These are phyloP conservation scores for Pristionchus exspectatus DNA, from an alignment of 2,888 invertebrate genomes.

Conservation along the genomic window DNA sequence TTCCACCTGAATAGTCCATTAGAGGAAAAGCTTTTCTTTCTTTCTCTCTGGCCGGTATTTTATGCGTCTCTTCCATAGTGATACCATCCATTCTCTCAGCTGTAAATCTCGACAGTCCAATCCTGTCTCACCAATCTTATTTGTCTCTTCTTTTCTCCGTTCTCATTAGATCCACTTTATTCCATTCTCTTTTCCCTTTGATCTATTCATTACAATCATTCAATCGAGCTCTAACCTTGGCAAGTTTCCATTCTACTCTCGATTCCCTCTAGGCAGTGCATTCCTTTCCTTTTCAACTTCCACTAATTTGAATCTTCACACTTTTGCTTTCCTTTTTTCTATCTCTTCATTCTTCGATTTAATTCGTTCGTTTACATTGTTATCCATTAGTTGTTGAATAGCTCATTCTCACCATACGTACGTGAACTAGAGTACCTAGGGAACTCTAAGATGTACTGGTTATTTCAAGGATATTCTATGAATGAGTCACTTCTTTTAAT, in stretches of 20 bases:
- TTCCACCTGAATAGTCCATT: not conserved
- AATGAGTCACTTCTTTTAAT: constrained; percentile 1
- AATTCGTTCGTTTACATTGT: not conserved
- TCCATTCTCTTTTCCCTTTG: constrained; percentile 9
- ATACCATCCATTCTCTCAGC: constrained; percentile 21
- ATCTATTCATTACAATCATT: constrained; percentile 5
- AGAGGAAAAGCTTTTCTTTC: not conserved
- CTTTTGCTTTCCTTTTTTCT: not conserved
- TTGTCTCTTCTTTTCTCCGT: constrained; percentile 6
- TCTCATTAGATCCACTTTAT: not conserved
- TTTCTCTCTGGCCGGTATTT: constrained; percentile 14
- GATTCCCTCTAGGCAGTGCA: constrained; percentile 8
- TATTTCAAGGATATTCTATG: not conserved
- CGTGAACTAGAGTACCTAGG: not conserved
- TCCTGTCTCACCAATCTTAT: constrained; percentile 26
- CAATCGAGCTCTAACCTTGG: constrained; percentile 29
- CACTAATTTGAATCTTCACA: not conserved
- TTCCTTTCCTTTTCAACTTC: not conserved
- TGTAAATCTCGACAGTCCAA: constrained; percentile 19
- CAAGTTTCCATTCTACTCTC: constrained; percentile 29
- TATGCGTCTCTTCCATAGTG: not conserved
- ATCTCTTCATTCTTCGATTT: not conserved
- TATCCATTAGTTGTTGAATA: not conserved
- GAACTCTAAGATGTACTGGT: not conserved
- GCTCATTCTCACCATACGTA: not conserved